Evolutionary conservation across 2,888 invertebrate genomes (phyloP), one percentile per base, ranked within the genome.

Genomic region (Spodoptera picta): DNA sequence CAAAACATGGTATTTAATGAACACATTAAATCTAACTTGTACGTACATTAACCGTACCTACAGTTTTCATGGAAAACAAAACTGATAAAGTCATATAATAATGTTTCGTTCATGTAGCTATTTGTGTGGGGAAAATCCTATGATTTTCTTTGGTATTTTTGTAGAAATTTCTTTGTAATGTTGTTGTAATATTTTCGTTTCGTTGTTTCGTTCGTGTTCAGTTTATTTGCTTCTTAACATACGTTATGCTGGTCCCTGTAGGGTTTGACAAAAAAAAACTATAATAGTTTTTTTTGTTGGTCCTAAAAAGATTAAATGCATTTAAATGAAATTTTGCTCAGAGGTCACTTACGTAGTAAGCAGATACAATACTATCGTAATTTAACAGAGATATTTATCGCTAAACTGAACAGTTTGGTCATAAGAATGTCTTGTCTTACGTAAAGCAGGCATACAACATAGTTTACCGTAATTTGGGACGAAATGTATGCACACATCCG

Each of bases 1-100:
- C 50, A 49, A 14, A 68, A 72, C 71, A 72, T 57, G 60, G 12
- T 48, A 64, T 72, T 68, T 72, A 72, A 72, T 72, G 48, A 72
- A 49, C 51, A 42, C 31, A 68, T 72, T 72, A 72, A 68, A 68
- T 60, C 45, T 48, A 12, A 55, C 72, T 43, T 72, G 72, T 72
- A 11, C 36, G 7, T 41, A 54, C 68, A 72, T 46, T 42, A 72
- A 60, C 68, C 68, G 72, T 60, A 58, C n/a, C n/a, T n/a, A n/a
- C 27, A 68, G 54, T 64, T 72, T 64, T 57, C 64, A 6, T 19
- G 54, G 59, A 64, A 58, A 64, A 64, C 48, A 51, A 64, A 50
- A 46, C 54, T 72, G 68, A 72, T 72, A 72, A 19, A 72, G 56
- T 68, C 64, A 10, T 41, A 57, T 6, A 58, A 19, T 58, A n/a